Evolutionary conservation across 1,140 invertebrate species (phyloP).

Genomic region (Pseudomyrmex concolor): DNA sequence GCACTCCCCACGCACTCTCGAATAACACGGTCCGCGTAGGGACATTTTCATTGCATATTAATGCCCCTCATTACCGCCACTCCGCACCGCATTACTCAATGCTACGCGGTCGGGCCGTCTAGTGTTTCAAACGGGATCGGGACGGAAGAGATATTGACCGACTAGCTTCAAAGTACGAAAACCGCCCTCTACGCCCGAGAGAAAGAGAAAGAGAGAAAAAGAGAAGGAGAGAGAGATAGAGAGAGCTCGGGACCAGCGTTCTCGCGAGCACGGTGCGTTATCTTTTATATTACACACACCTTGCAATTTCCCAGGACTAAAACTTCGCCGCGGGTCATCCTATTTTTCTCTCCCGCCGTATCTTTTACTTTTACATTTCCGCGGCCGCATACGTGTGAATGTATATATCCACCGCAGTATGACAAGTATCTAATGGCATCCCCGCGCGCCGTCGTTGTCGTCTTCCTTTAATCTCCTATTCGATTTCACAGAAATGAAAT

Average conservation of each 20-base stretch:
- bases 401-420: constrained; percentile 7
- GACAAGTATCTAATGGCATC: constrained; percentile 32
- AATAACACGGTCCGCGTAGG: constrained; percentile 80
- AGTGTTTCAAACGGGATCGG: constrained; percentile 80
- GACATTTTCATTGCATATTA: constrained; percentile 84
- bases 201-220: no score
- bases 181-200: constrained; percentile 11
- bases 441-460: not conserved
- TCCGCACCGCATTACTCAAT: constrained; percentile 83
- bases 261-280: constrained; percentile 6
- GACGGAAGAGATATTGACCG: constrained; percentile 71
- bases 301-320: constrained; percentile 4
- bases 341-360: not conserved
- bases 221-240: no score
- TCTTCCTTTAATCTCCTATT: constrained; percentile 27
- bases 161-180: constrained; percentile 61
- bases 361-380: constrained; percentile 18
- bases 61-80: constrained; percentile 81
- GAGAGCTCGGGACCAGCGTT: not conserved
- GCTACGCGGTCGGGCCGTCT: constrained; percentile 77
- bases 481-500: constrained; percentile 45
- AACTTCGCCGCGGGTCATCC: not conserved
- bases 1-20: constrained; percentile 79
- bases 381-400: not conserved
- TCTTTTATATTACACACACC: constrained; percentile 20